phyloP scores from a whole-genome alignment of 1,140 invertebrate genomes.

The Holcopasites calliopsidis region DNA sequence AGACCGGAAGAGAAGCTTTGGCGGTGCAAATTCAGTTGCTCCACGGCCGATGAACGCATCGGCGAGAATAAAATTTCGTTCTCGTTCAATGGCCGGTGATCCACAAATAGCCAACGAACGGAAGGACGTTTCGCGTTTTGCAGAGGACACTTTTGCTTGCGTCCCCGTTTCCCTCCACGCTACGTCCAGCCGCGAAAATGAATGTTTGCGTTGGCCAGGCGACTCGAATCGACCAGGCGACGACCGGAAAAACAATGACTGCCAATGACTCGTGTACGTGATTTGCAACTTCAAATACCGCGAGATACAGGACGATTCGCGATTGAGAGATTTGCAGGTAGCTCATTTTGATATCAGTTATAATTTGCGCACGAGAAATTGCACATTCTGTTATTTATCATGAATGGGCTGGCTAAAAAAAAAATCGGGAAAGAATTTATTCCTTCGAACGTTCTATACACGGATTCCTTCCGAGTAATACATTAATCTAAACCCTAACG shows the following conservation, averaged over 20 bases:
- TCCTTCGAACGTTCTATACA: too few relatives aligned
- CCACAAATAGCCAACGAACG: slow-evolving; percentile 30
- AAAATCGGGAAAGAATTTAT: too few relatives aligned
- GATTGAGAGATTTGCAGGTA: too few relatives aligned
- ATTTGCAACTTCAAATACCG: slow-evolving; percentile 39
- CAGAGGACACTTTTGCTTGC: slow-evolving; percentile 34
- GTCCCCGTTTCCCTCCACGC: too few relatives aligned
- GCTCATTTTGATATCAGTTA: too few relatives aligned
- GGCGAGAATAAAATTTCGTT: slow-evolving; percentile 1
- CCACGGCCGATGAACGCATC: neutral
- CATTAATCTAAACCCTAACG: too few relatives aligned
- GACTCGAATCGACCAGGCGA: slow-evolving; percentile 15
- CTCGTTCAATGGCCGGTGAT: neutral
- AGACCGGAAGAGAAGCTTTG: slow-evolving; percentile 24
- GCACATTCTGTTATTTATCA: too few relatives aligned
- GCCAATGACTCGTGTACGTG: slow-evolving; percentile 19
- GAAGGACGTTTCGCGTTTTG: slow-evolving; percentile 35
- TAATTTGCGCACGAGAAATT: too few relatives aligned
- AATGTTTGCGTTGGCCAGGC: slow-evolving; percentile 34
- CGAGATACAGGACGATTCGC: slow-evolving; percentile 9
- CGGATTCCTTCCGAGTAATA: too few relatives aligned
- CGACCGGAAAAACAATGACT: slow-evolving; percentile 7
- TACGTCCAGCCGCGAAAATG: slow-evolving; percentile 26
- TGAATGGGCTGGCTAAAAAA: too few relatives aligned
- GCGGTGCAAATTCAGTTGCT: slow-evolving; percentile 5